These are phyloP conservation scores for Pipa parva DNA, from an alignment of 2,113 vertebrate genomes.

Conservation along the genomic window DNA sequence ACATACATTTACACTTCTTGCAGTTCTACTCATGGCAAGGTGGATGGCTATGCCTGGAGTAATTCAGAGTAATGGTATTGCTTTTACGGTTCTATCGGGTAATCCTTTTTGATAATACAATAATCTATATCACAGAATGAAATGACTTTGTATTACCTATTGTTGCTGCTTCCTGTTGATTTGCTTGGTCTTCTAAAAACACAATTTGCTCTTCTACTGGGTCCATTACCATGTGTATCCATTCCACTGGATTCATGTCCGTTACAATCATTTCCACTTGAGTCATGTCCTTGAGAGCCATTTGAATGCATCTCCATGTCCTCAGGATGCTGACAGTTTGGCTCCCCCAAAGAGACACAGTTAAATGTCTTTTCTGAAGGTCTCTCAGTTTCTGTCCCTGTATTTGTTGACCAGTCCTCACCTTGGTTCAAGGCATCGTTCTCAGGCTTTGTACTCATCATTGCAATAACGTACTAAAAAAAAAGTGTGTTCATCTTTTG, in stretches of 20 bases:
- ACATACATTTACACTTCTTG: too few species aligned
- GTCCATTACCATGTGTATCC: not conserved
- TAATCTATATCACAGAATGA: too few species aligned
- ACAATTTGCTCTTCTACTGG: constrained; percentile 39
- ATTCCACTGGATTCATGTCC: constrained; percentile 5
- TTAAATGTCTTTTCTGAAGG: not conserved
- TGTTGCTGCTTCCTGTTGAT: constrained; percentile 53
- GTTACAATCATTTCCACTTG: not conserved
- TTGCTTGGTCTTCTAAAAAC: constrained; percentile 48
- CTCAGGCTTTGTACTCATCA: constrained; percentile 15
- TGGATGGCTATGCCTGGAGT: too few species aligned
- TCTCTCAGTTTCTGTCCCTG: not conserved
- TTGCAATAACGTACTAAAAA: not conserved
- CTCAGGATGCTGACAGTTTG: constrained; percentile 29
- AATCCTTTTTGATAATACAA: too few species aligned
- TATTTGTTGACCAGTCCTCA: not conserved
- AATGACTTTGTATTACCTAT: constrained; percentile 40
- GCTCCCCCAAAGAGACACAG: not conserved
- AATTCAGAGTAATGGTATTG: too few species aligned
- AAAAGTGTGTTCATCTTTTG: not conserved
- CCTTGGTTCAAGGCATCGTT: constrained; percentile 2
- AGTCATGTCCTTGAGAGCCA: not conserved
- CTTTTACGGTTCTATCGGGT: too few species aligned
- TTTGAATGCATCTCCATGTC: constrained; percentile 48
- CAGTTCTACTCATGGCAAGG: too few species aligned